phyloP scores from a whole-genome alignment of 2,113 vertebrate genomes.

The Chionomys nivalis region DNA sequence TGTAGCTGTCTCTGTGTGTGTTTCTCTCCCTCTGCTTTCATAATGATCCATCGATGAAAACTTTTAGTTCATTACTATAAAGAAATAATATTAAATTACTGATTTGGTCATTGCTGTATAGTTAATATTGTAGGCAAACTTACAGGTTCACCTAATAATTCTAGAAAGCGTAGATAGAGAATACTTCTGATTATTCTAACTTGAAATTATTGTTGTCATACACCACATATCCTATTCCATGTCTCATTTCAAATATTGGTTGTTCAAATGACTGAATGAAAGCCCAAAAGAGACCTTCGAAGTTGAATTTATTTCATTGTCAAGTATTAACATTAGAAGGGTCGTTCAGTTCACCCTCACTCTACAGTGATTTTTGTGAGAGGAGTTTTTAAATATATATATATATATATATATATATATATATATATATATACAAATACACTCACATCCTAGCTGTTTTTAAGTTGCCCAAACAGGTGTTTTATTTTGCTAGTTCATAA shows the following conservation, averaged over 20 bases:
- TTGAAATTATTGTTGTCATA: conserved; percentile 28
- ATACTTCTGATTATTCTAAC: conserved; percentile 8
- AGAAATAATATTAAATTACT: conserved; percentile 28
- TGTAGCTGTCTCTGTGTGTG: background rate
- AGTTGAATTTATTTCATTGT: background rate
- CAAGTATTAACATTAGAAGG: background rate
- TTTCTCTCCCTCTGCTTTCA: background rate
- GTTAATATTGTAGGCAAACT: background rate
- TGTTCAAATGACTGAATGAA: conserved; percentile 6
- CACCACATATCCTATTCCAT: background rate
- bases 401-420: background rate
- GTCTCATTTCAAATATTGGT: background rate
- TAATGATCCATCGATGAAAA: background rate
- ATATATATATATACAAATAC: background rate
- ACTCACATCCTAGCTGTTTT: background rate
- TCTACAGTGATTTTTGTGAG: background rate
- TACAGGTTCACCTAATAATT: background rate
- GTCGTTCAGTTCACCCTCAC: background rate
- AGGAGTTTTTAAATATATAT: background rate
- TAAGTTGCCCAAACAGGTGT: conserved; percentile 25
- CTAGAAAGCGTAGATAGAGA: background rate
- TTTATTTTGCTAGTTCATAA: conserved; percentile 28
- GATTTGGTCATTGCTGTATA: conserved; percentile 26
- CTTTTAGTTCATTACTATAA: background rate
- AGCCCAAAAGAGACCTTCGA: background rate